A percentile compares a stretch with the other conserved stretches of the same genome.
Conservation (phyloP, 2,888 invertebrate genomes). For the Drosophila buzzatii region DNA sequence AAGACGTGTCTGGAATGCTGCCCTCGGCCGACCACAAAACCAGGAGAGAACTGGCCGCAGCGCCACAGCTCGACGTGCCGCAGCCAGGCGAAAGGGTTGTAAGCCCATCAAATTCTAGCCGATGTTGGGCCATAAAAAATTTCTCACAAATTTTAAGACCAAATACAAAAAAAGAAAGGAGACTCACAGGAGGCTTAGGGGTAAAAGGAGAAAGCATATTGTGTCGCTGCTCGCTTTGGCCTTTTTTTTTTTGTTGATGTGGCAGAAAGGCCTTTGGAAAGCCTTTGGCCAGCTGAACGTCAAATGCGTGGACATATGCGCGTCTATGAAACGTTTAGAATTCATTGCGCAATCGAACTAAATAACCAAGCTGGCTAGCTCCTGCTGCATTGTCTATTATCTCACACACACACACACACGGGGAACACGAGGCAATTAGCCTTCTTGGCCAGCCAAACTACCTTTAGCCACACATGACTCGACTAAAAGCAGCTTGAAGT, state of each 20-base stretch:
- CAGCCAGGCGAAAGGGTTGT: constrained; percentile 45
- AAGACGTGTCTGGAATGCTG: constrained; percentile 45
- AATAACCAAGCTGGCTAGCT: background rate
- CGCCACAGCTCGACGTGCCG: constrained; percentile 6
- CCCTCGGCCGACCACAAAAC: background rate
- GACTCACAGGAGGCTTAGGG: no score
- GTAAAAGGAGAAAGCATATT: constrained; percentile 59
- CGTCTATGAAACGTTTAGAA: constrained; percentile 30
- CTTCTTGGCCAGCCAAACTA: constrained; percentile 25
- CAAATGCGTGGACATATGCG: constrained; percentile 22
- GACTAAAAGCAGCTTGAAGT: constrained; percentile 54
- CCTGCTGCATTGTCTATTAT: constrained; percentile 28
- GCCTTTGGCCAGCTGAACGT: constrained; percentile 24
- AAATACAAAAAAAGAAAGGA: background rate
- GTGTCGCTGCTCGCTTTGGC: constrained; percentile 75
- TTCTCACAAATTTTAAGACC: constrained; percentile 60
- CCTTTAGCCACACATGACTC: constrained; percentile 35
- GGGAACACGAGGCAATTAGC: constrained; percentile 57
- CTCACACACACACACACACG: constrained; percentile 24
- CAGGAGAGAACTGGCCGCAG: constrained; percentile 6
- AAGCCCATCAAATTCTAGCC: constrained; percentile 64
- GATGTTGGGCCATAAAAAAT: constrained; percentile 69
- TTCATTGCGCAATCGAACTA: constrained; percentile 25
- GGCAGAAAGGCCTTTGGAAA: constrained; percentile 14
- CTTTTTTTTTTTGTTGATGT: constrained; percentile 21